Base-by-base conservation (phyloP, 2,888 invertebrate species). In the Amphipyra berbera region DNA sequence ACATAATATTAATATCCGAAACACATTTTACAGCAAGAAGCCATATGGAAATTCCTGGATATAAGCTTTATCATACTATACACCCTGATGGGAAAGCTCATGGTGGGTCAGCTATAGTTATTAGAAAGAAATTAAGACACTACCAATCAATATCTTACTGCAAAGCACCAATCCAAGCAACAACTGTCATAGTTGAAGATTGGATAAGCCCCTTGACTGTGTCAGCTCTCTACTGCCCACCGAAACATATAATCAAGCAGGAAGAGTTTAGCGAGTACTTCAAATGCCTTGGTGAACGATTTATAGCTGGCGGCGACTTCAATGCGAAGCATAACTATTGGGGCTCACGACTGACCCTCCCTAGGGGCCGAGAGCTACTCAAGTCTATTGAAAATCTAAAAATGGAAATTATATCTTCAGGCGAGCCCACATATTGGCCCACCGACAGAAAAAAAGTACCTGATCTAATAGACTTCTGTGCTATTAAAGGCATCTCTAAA, bases 91-190 rank as follows among this genome's bases (percentile, higher is more conserved):
- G 40, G 1, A 40, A 40, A 13, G 40, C 40, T 4, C 40, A 40
- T 8, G 38, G 49, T n/a, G 21, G 38, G 38, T 49, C 38, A n/a
- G 49, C 35, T 40, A n/a, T n/a, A n/a, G n/a, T 37, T 7, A 48
- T 48, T 2, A 37, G 15, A 12, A 48, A 12, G 1, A 48, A 21
- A 37, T 12, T 48, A 37, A 48, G 15, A 21, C 48, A 48, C 15
- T 48, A 37, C 8, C 15, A 35, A 37, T 48, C 37, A 12, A 37
- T 48, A 15, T 10, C 35, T 0, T 21, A 48, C 15, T 12, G 37
- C 37, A 37, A 38, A 40, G 27, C 49, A 27, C 6, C 38, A 27
- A 49, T 44, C 4, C 44, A 44, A 44, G 44, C 44, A 12, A 30
- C 30, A 14, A 30, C 30, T 41, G 41, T 41, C 13, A 21, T 21